phyloP scores from a whole-genome alignment of 2,888 invertebrate genomes.

The Melikaiella ostensackeni region DNA sequence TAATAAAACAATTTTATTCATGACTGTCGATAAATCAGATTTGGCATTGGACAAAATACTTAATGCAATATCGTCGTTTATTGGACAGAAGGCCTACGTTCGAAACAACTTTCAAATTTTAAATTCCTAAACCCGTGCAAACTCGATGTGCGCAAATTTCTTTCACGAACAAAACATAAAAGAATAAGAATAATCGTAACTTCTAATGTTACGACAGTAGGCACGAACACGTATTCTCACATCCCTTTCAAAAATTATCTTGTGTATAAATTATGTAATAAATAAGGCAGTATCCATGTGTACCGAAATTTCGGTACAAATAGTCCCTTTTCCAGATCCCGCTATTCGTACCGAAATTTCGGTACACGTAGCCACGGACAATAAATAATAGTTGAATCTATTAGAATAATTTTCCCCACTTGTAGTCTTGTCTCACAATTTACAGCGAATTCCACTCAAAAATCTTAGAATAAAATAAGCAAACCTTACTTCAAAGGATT shows the following conservation, averaged over 20 bases:
- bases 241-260: constrained; percentile 13
- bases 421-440: constrained; percentile 28
- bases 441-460: constrained; percentile 42
- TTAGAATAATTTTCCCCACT: constrained; percentile 43
- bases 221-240: constrained; percentile 22
- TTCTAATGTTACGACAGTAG: background rate
- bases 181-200: background rate
- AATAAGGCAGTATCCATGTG: constrained; percentile 22
- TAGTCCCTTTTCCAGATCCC: no score
- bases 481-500: background rate
- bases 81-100: constrained; percentile 1
- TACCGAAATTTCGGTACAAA: no score
- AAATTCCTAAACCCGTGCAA: constrained; percentile 22
- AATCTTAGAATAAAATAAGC: constrained; percentile 30
- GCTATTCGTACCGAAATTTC: no score
- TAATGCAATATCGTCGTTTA: background rate
- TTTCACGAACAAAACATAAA: background rate
- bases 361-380: no score
- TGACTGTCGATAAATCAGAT: background rate
- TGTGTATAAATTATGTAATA: constrained; percentile 35
- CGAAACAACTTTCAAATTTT: background rate
- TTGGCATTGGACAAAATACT: constrained; percentile 8
- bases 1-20: constrained; percentile 28
- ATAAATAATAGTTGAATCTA: constrained; percentile 44
- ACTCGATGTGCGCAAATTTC: constrained; percentile 10